These are phyloP conservation scores for Microctenopoma steveboyesi DNA, from an alignment of 2,797 vertebrate species.

Conservation along the genomic window DNA sequence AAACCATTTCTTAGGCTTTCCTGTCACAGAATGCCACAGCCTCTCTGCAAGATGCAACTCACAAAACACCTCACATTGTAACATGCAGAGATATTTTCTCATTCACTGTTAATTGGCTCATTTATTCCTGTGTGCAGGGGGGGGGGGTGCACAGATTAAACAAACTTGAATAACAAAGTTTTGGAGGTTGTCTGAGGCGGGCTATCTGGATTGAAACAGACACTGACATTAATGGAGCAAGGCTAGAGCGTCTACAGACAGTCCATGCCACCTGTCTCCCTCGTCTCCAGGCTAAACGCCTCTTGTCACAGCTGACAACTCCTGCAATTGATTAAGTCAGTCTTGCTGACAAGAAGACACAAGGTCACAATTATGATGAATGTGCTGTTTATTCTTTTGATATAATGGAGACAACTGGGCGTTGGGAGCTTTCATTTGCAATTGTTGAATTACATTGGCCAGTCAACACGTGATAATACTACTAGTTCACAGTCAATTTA, in stretches of 20 bases:
- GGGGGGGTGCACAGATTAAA: slow-evolving; percentile 43
- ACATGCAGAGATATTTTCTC: slow-evolving; percentile 55
- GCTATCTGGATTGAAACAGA: slow-evolving; percentile 65
- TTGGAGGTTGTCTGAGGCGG: slow-evolving; percentile 37
- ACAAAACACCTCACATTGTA: slow-evolving; percentile 60
- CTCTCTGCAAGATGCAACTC: slow-evolving; percentile 52
- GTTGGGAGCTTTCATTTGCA: background rate
- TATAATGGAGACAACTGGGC: slow-evolving; percentile 13
- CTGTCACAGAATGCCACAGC: slow-evolving; percentile 58
- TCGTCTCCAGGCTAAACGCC: slow-evolving; percentile 74
- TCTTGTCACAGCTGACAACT: slow-evolving; percentile 78
- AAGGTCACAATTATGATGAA: slow-evolving; percentile 79
- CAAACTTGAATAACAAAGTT: slow-evolving; percentile 73
- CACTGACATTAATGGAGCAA: slow-evolving; percentile 66
- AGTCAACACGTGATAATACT: slow-evolving; percentile 28
- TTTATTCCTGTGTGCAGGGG: slow-evolving; percentile 58
- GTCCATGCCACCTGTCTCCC: slow-evolving; percentile 59
- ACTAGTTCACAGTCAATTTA: slow-evolving; percentile 13
- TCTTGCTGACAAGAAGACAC: slow-evolving; percentile 70
- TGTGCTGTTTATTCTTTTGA: slow-evolving; percentile 64
- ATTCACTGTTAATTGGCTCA: slow-evolving; percentile 74
- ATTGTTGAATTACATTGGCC: slow-evolving; percentile 46
- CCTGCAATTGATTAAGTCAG: slow-evolving; percentile 79
- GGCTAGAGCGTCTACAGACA: slow-evolving; percentile 62
- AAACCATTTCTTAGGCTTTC: slow-evolving; percentile 56